These are phyloP conservation scores for Gobionotothen gibberifrons DNA, from an alignment of 2,797 vertebrate species.

Conservation along the genomic window DNA sequence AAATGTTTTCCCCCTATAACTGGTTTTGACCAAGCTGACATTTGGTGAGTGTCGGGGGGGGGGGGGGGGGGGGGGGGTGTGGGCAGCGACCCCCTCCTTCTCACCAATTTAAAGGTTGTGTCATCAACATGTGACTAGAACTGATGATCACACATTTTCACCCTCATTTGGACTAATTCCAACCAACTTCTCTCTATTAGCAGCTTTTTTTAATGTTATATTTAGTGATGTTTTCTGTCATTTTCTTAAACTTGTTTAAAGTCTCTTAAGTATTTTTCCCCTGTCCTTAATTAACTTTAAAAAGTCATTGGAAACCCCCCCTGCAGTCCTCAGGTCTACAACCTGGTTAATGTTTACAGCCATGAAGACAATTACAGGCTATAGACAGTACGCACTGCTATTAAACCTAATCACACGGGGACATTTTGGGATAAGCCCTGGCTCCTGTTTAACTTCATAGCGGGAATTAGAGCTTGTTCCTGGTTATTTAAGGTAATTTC, in stretches of 20 bases:
- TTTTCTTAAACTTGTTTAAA: background rate
- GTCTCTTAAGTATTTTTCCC: background rate
- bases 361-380: constrained; percentile 28
- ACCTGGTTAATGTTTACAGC: constrained; percentile 53
- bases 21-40: constrained; percentile 12
- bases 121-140: constrained; percentile 48
- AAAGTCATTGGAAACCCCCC: constrained; percentile 48
- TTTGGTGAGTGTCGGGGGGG: background rate
- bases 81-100: too few species aligned
- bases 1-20: constrained; percentile 18
- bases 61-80: background rate
- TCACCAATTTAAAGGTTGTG: background rate
- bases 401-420: constrained; percentile 32
- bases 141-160: constrained; percentile 3
- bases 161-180: constrained; percentile 1
- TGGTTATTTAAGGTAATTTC: background rate
- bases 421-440: background rate
- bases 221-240: too few species aligned
- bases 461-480: background rate
- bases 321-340: constrained; percentile 21
- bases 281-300: constrained; percentile 1
- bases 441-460: constrained; percentile 14
- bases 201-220: too few species aligned
- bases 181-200: background rate
- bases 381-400: constrained; percentile 1